A percentile compares a stretch with the other conserved stretches of the same genome.
Conservation (phyloP, 30 jellyfish, hydroid and myxozoan species). For the Chrysaora quinquecirrha region DNA sequence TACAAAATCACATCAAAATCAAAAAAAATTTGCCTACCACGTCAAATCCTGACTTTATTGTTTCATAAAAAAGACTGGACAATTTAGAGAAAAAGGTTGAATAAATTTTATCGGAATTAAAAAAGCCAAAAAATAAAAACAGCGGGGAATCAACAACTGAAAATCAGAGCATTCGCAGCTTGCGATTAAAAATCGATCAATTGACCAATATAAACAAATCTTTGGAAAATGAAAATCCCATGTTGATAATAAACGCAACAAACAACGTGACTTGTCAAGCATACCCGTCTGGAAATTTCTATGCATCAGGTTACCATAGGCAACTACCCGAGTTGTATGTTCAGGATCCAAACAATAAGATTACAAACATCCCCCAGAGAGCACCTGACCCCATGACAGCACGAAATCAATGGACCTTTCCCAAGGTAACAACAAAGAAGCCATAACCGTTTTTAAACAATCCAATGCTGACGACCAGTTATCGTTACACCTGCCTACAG, state of each 20-base stretch:
- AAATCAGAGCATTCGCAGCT: not conserved
- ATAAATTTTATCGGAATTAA: not conserved
- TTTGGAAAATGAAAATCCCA: not conserved
- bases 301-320: not conserved
- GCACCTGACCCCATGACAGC: conserved; percentile 1
- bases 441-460: not conserved
- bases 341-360: not conserved
- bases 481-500: not conserved
- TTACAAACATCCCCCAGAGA: not conserved
- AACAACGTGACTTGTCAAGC: not conserved
- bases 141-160: not conserved
- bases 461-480: not conserved
- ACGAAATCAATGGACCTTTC: not conserved
- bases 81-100: not conserved
- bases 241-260: not conserved
- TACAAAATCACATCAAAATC: not conserved
- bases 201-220: not conserved
- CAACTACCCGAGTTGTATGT: not conserved
- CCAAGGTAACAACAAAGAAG: conserved; percentile 2
- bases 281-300: not conserved
- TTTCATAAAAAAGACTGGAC: not conserved
- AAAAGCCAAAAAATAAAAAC: no score
- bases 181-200: not conserved
- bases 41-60: not conserved
- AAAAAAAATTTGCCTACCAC: not conserved